Base-by-base conservation (phyloP, 2,888 invertebrate genomes). In the Parapristionchus giblindavisi region DNA sequence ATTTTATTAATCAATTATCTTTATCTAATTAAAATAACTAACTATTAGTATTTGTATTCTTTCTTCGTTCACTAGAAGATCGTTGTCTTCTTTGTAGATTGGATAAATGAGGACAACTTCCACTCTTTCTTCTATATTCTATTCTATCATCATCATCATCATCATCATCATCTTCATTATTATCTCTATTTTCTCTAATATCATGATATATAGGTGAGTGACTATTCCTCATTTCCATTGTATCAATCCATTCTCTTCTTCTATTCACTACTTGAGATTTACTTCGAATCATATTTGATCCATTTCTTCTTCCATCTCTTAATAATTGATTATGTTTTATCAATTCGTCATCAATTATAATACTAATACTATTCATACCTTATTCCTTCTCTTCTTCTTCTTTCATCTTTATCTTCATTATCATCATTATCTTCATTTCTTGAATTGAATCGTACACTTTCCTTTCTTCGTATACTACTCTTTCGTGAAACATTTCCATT, bases 381-480 rank as follows among this genome's bases (percentile, higher is more conserved):
- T 51, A 43, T 48, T 32, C 29, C n/a, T 29, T 51, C 51, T 2
- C 21, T 17, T 48, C 66, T 29, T 48, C 32, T 21, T n/a, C 48
- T 48, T 66, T 32, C 66, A 34, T 66, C 43, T 8, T 51, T 34
- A 4, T n/a, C 6, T 32, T 36, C 66, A 48, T 66, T 32, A 43
- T 48, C 66, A 29, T 63, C 63, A 2, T 63, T 43, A 29, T 24
- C 36, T 43, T 51, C 66, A 5, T 48, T 29, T n/a, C n/a, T n/a
- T 54, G 11, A 34, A 34, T 66, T 51, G 66, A 66, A 66, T 66
- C 66, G 48, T 21, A 66, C 66, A 48, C 66, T 66, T 32, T 66
- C 66, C 66, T 66, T 66, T 5, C 43, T n/a, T 32, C 29, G 32
- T n/a, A 48, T 11, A 66, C 66, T 66, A 32, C 32, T 66, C 29